Conservation (phyloP, 2,888 invertebrate genomes). For the Drosophila nr. fundita region DNA sequence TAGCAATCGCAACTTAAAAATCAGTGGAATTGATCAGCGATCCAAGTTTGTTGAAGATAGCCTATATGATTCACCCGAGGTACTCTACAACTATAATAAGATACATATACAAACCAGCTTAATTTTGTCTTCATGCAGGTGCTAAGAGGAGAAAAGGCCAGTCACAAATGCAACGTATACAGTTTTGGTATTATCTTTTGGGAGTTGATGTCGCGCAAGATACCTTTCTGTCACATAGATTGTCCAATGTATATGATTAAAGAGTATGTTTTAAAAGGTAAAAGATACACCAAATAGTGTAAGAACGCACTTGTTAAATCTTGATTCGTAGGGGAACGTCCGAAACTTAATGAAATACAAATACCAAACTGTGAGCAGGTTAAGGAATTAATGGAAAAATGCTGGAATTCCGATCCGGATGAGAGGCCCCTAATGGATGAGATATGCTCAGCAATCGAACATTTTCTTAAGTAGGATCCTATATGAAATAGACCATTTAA, state of each 20-base stretch:
- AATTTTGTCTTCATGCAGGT: background rate
- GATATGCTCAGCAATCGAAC: background rate
- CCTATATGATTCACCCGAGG: conserved; percentile 1
- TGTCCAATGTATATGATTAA: background rate
- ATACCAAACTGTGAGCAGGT: background rate
- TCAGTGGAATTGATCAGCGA: background rate
- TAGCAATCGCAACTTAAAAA: conserved; percentile 3
- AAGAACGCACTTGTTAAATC: too few relatives aligned
- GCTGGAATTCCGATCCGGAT: conserved; percentile 3
- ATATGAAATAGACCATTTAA: background rate
- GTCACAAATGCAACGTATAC: conserved; percentile 4
- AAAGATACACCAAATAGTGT: background rate
- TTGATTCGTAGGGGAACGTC: background rate
- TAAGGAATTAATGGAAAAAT: background rate
- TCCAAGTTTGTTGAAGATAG: too few relatives aligned
- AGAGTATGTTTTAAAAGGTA: background rate
- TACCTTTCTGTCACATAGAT: background rate
- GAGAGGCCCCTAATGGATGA: background rate
- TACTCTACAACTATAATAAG: background rate
- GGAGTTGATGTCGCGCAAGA: conserved; percentile 9
- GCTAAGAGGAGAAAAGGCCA: background rate
- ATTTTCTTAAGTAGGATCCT: background rate
- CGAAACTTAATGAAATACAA: conserved; percentile 1
- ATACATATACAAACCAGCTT: background rate
- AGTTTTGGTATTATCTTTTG: conserved; percentile 9